These are phyloP conservation scores for Andrena minutula DNA, from an alignment of 2,888 invertebrate species.

Conservation along the genomic window DNA sequence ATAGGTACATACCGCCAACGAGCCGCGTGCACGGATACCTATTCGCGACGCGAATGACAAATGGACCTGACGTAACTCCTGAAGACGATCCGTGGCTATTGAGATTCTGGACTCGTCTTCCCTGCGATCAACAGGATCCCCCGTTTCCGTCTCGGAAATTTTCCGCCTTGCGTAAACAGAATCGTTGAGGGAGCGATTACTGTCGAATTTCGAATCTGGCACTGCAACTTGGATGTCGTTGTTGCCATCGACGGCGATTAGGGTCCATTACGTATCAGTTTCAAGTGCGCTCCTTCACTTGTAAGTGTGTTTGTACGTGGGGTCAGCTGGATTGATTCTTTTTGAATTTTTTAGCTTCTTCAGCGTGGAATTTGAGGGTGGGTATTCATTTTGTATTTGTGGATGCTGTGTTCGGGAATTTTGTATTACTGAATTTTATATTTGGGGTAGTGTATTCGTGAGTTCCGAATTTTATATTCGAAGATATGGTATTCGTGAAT, in stretches of 20 bases:
- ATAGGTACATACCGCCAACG: constrained; percentile 25
- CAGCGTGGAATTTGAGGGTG: too few relatives aligned
- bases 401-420: not conserved
- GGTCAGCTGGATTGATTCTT: too few relatives aligned
- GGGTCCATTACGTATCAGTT: too few relatives aligned
- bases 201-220: constrained; percentile 14
- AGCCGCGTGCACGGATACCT: constrained; percentile 30
- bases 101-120: constrained; percentile 49
- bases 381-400: not conserved
- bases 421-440: not conserved
- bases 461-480: too few relatives aligned
- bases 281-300: too few relatives aligned
- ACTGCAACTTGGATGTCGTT: too few relatives aligned
- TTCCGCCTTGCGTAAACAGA: constrained; percentile 37
- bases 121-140: constrained; percentile 15
- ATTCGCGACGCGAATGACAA: constrained; percentile 55
- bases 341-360: too few relatives aligned
- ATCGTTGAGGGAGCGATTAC: constrained; percentile 1
- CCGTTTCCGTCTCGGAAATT: constrained; percentile 46
- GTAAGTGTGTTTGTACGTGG: too few relatives aligned
- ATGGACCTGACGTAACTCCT: constrained; percentile 58
- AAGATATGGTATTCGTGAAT: too few relatives aligned
- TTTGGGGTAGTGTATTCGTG: too few relatives aligned
- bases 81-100: constrained; percentile 51
- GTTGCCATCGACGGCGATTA: too few relatives aligned